Percentiles rank a stretch among this genome's conserved stretches.
Evolutionary conservation across 2,797 vertebrate species (phyloP).

Genomic region (Hephaestus fuliginosus): DNA sequence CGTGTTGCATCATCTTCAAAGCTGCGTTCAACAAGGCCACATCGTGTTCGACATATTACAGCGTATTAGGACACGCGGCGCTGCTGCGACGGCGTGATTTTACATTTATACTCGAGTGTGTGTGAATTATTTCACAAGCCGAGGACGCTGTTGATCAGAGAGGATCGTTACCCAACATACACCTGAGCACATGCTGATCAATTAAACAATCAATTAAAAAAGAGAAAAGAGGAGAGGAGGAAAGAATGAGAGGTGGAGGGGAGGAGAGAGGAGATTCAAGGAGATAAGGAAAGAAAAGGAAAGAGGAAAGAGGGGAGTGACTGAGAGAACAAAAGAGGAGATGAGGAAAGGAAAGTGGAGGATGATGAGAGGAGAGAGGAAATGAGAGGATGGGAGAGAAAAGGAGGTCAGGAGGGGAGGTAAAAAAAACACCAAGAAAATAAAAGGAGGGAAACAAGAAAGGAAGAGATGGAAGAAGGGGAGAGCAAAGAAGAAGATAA

Average conservation of each 20-base stretch:
- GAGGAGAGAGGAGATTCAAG: background rate
- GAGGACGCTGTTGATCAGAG: conserved; percentile 8
- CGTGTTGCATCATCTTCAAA: conserved; percentile 66
- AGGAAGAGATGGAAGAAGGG: no score
- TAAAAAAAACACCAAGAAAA: no score
- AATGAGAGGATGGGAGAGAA: no score
- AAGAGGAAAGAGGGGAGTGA: background rate
- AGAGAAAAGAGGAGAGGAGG: background rate
- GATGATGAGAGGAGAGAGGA: background rate
- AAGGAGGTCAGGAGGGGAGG: no score
- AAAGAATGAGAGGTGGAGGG: background rate
- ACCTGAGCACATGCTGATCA: conserved; percentile 10
- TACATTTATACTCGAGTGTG: conserved; percentile 30
- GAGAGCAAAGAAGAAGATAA: background rate
- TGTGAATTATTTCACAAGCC: conserved; percentile 38
- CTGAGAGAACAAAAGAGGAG: background rate
- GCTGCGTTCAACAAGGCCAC: conserved; percentile 48
- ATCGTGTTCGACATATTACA: conserved; percentile 38
- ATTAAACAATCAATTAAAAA: conserved; percentile 3
- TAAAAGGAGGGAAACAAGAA: no score
- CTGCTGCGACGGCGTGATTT: conserved; percentile 31
- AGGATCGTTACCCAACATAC: conserved; percentile 15
- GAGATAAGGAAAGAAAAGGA: background rate
- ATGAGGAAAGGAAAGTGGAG: background rate
- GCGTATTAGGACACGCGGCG: conserved; percentile 25